Conservation (phyloP, 2,113 vertebrate species). For the Myotis yumanensis region DNA sequence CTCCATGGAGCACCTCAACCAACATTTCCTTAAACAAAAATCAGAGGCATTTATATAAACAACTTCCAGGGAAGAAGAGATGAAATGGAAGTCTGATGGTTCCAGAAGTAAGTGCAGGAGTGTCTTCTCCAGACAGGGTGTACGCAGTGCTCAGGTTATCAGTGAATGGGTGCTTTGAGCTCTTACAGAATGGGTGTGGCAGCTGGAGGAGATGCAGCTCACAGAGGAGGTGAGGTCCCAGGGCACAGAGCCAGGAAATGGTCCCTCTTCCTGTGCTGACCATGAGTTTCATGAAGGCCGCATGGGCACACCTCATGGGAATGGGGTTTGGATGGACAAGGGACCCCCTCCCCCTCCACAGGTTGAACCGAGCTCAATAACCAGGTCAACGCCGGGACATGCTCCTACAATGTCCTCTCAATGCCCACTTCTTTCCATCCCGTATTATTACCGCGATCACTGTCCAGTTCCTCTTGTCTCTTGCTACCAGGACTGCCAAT, state of each 20-base stretch:
- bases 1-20: background rate
- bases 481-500: background rate
- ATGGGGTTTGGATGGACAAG: background rate
- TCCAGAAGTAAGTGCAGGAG: background rate
- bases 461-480: background rate
- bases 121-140: background rate
- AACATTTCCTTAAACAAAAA: background rate
- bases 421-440: background rate
- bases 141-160: background rate
- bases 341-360: background rate
- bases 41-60: background rate
- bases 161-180: background rate
- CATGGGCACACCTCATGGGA: background rate
- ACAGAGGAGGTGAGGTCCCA: background rate
- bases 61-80: background rate
- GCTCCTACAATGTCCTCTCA: background rate
- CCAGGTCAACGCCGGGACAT: background rate
- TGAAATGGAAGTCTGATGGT: background rate
- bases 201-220: background rate
- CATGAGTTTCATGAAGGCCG: background rate
- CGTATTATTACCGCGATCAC: background rate
- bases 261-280: background rate
- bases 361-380: background rate
- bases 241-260: background rate
- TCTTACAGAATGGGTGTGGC: background rate